Base-by-base conservation (phyloP, 2,113 vertebrate genomes). In the Lagenorhynchus albirostris region DNA sequence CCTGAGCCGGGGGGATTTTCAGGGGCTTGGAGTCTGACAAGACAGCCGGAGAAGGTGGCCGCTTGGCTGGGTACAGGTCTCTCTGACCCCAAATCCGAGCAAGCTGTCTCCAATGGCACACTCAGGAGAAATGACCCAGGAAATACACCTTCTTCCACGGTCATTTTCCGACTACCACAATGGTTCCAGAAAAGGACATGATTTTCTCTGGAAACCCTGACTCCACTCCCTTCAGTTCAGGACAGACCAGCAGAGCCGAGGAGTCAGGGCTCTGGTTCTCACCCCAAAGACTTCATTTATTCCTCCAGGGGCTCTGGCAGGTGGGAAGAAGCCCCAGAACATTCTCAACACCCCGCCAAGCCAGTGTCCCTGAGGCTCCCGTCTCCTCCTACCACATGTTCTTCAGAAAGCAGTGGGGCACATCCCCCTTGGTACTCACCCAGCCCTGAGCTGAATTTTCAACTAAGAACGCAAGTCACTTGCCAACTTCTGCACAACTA, bases 391-490 rank as follows among this genome's bases (percentile, higher is more conserved):
- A 76, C 41, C 17, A 1, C 0, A 5, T 8, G 14, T 67, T 89
- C 50, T 90, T 68, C 33, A 0, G 2, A 74, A 97, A 73, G 84
- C 77, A 74, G n/a, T 1, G 14, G 74, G 36, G 58, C 70, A 65
- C 53, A 26, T 20, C 38, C 23, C 25, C 47, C 38, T 77, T 2
- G 63, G 20, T 38, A 12, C 68, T 93, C 94, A 92, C 73, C 89
- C 13, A 17, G 68, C 94, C 36, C 77, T 33, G 85, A 92, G 94
- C 67, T 86, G 82, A 31, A 74, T 96, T 95, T 93, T 5, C 93
- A 60, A 85, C 80, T 82, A 94, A 96, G 95, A 97, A 96, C 93
- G 95, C 91, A 97, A 82, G 98, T 93, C 12, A 8, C 76, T 70
- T 25, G 68, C 91, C 62, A 80, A 53, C 68, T 97, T 89, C 92